Conservation (phyloP, 2,113 vertebrate genomes). For the Porphyrio hochstetteri region DNA sequence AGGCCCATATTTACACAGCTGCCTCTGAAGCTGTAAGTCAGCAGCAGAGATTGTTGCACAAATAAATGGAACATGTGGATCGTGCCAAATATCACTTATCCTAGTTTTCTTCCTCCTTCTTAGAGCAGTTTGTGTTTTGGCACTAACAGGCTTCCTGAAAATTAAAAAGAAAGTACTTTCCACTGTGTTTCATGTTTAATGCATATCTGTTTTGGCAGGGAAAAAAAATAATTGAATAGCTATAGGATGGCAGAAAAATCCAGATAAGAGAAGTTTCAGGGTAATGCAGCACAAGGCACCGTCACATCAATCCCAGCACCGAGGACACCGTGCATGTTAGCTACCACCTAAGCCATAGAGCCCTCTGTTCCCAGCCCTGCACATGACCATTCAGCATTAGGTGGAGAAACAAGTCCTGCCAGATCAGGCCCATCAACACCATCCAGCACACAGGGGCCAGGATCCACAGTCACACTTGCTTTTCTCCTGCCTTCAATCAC, state of each 20-base stretch:
- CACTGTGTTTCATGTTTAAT: conserved; percentile 30
- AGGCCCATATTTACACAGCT: conserved; percentile 55
- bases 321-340: background rate
- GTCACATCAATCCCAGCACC: accelerated
- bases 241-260: background rate
- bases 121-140: conserved; percentile 34
- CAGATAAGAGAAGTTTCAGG: background rate
- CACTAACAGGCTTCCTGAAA: conserved; percentile 21
- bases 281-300: background rate
- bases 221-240: background rate
- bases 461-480: background rate
- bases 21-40: conserved; percentile 50
- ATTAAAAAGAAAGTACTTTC: conserved; percentile 44
- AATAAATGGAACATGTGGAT: conserved; percentile 57
- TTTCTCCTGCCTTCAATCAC: background rate
- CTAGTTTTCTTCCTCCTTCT: conserved; percentile 13
- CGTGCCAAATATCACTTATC: conserved; percentile 57
- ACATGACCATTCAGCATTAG: accelerated
- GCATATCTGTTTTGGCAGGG: conserved; percentile 38
- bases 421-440: background rate
- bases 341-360: background rate
- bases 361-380: accelerated
- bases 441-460: background rate
- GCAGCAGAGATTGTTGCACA: conserved; percentile 48
- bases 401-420: background rate